Base-by-base conservation (phyloP, 2,113 vertebrate genomes). In the Speoplatyrhinus poulsoni region DNA sequence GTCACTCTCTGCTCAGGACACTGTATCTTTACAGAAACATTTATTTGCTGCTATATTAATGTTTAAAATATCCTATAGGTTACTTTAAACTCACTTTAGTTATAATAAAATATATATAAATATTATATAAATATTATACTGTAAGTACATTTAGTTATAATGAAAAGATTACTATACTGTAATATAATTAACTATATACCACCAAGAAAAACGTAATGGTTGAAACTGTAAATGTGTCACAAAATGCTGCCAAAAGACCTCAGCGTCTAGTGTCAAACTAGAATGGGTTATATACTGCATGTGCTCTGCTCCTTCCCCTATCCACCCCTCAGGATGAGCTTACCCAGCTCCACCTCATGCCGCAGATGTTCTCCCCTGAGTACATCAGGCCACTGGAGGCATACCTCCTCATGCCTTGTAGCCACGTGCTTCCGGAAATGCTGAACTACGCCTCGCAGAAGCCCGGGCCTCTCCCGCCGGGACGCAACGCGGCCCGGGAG, bases 261-360 rank as follows among this genome's bases (percentile, higher is more conserved):
- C 36, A 41, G 7, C 7, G 7, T 41, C 7, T 41, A 41, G 36
- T 41, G 36, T 41, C 36, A 41, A 6, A 41, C 7, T 5, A 41
- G 36, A 41, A 41, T 41, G 36, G 3, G 36, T 6, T 41, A 41
- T 41, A 41, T 41, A 41, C 4, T 7, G 26, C 7, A 41, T 41
- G 26, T 55, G 13, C 0, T 53, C 64, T 68, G 16, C 16, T 12
- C 12, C 9, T 0, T 46, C 47, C 3, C 55, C 11, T 8, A 46
- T 65, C n/a, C 19, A 41, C 54, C 32, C 68, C 16, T 5, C 50
- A 6, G 89, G 89, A 26, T 26, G 57, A 64, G 7, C 4, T 0
- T 1, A 19, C 16, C 0, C 6, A 16, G 5, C 77, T 81, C 8
- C 1, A 36, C 46, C 16, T 0, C 1, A 1, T 48, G 1, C 67